A percentile compares a stretch with the other conserved stretches of the same genome.
Evolutionary conservation across 2,888 invertebrate species (phyloP).

Genomic region (Netelia inedita): DNA sequence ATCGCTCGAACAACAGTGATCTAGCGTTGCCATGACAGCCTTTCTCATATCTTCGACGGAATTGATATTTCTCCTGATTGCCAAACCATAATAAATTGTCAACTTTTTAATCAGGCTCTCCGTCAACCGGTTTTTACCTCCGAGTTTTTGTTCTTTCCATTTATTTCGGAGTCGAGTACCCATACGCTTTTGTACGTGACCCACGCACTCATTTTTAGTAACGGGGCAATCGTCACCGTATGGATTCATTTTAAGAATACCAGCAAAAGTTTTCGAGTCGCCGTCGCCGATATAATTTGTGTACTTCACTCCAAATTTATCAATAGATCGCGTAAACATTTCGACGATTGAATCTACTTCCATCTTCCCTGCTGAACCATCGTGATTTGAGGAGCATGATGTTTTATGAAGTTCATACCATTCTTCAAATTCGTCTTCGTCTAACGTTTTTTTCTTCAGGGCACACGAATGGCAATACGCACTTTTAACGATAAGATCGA

Average conservation of each 20-base stretch:
- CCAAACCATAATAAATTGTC: slow-evolving; percentile 46
- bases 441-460: background rate
- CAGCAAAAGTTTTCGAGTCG: background rate
- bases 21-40: background rate
- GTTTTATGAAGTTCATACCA: background rate
- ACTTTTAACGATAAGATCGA: background rate
- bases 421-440: background rate
- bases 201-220: background rate
- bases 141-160: slow-evolving; percentile 30
- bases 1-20: slow-evolving; percentile 32
- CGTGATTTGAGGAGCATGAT: background rate
- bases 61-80: slow-evolving; percentile 40
- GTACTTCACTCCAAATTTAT: background rate
- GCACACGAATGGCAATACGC: background rate
- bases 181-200: background rate
- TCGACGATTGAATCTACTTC: background rate
- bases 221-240: background rate
- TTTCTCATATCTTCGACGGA: background rate
- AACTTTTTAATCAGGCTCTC: slow-evolving; percentile 35
- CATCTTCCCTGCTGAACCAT: background rate
- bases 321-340: background rate
- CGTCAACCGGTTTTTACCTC: slow-evolving; percentile 34
- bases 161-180: slow-evolving; percentile 30
- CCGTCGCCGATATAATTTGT: background rate
- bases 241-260: background rate